Evolutionary conservation across 2,797 vertebrate genomes (phyloP), one percentile per base, ranked within the genome.

Genomic region (Gobio occitaniae): DNA sequence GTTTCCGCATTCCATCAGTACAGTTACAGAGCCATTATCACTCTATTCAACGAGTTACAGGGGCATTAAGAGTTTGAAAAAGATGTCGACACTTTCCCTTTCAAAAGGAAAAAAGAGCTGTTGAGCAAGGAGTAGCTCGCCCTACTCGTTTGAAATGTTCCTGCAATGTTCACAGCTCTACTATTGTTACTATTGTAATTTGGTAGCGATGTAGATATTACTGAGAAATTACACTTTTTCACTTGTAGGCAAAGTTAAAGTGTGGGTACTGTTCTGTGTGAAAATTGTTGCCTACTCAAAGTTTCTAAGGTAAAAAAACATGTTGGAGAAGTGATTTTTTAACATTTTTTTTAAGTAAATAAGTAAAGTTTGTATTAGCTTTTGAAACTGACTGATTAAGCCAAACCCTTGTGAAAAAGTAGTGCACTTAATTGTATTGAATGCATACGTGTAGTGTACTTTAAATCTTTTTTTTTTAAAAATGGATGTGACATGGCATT

Each of bases 1-100:
- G 47, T 54, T 83, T 85, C 83, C 83, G 83, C 83, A 79, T 85
- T 48, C 36, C 65, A 32, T 59, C 36, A 36, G 48, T 72, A 36
- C 61, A 36, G 47, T 47, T 21, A 69, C 25, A 21, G 7, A 70
- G n/a, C 11, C 17, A 48, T 17, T 59, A 59, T 48, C 17, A 16
- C 12, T 3, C 16, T 16, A 1, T 54, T 59, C 36, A 69, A n/a
- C 19, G 36, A 52, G 63, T 48, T 16, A 61, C 5, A 32, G 19
- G 3, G 15, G 19, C 52, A 29, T 38, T 52, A 41, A 16, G n/a
- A 25, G 56, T 13, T 41, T 36, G 3, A 50, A 38, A 6, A n/a
- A 15, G 19, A n/a, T 11, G 32, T 15, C 15, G 4, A 15, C 32
- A 80, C 65, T 54, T 16, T 38, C 36, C 6, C 10, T 65, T 38